A percentile compares a stretch with the other conserved stretches of the same genome.
Evolutionary conservation across 2,113 vertebrate genomes (phyloP).

Genomic region (Agelaius phoeniceus): DNA sequence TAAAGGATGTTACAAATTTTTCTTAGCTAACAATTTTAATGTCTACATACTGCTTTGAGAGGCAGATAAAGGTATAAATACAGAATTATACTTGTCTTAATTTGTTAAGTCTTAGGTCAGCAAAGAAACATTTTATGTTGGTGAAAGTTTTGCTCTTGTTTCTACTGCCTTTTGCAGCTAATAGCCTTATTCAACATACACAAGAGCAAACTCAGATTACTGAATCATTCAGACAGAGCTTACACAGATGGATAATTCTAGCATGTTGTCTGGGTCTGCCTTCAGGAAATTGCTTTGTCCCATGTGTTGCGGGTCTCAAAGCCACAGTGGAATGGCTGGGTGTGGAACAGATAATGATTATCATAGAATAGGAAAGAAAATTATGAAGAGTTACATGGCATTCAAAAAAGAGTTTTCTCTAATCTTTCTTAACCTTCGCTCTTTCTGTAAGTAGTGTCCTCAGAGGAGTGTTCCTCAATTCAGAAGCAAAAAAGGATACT

Average conservation of each 20-base stretch:
- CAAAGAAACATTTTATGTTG: neutral
- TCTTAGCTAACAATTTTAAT: neutral
- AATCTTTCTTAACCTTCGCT: slow-evolving; percentile 40
- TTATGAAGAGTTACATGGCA: neutral
- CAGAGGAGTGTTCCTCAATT: neutral
- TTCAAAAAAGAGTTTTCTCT: neutral
- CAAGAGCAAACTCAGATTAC: neutral
- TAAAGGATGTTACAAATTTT: neutral
- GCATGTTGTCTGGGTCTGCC: neutral
- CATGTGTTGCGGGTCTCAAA: neutral
- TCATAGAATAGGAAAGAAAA: neutral
- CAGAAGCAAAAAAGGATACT: neutral
- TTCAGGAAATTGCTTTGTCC: neutral
- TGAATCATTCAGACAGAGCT: neutral
- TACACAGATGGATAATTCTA: neutral
- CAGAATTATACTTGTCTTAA: neutral
- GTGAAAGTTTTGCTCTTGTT: neutral
- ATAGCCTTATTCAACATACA: neutral
- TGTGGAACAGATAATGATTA: neutral
- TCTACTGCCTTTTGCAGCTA: neutral
- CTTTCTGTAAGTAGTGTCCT: neutral
- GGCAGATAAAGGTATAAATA: neutral
- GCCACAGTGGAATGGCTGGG: neutral
- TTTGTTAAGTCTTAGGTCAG: neutral
- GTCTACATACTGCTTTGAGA: neutral